These are phyloP conservation scores for Lerista edwardsae DNA, from an alignment of 2,797 vertebrate species.

Conservation along the genomic window DNA sequence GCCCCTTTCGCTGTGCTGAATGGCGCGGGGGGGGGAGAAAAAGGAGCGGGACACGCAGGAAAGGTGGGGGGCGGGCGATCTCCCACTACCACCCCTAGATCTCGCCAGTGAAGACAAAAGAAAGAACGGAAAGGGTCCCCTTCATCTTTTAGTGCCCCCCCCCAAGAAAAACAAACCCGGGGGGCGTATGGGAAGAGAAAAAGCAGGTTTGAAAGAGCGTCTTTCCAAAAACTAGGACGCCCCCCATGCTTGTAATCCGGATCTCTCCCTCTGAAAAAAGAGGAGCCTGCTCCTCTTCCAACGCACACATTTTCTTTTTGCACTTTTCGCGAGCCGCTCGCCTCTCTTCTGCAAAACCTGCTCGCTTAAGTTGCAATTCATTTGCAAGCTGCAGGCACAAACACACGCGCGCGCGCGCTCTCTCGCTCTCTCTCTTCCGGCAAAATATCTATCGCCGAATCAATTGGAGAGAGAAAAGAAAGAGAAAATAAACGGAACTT, in stretches of 20 bases:
- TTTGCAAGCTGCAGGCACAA: constrained; percentile 28
- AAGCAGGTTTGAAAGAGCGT: neutral
- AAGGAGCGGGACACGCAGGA: constrained; percentile 5
- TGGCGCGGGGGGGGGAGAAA: neutral
- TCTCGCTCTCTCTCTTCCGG: constrained; percentile 15
- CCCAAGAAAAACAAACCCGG: too few relatives aligned
- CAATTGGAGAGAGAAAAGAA: neutral
- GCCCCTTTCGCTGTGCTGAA: neutral
- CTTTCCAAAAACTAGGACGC: neutral
- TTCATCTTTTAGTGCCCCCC: neutral
- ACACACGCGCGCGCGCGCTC: neutral
- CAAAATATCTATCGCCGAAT: constrained; percentile 11
- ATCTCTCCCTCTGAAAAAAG: neutral
- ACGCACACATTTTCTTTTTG: neutral
- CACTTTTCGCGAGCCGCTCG: neutral
- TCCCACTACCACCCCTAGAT: constrained; percentile 1
- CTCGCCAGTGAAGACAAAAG: constrained; percentile 34
- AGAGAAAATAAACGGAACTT: constrained; percentile 29
- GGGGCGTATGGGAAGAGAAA: neutral
- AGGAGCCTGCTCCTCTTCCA: neutral
- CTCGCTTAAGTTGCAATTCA: constrained; percentile 24
- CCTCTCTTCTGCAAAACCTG: neutral
- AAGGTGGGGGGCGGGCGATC: constrained; percentile 10
- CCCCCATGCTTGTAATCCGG: neutral
- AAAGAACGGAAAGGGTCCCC: neutral